Percentiles rank a stretch among this genome's conserved stretches.
phyloP scores from a whole-genome alignment of 2,797 vertebrate genomes.

The Gymnocypris eckloni region DNA sequence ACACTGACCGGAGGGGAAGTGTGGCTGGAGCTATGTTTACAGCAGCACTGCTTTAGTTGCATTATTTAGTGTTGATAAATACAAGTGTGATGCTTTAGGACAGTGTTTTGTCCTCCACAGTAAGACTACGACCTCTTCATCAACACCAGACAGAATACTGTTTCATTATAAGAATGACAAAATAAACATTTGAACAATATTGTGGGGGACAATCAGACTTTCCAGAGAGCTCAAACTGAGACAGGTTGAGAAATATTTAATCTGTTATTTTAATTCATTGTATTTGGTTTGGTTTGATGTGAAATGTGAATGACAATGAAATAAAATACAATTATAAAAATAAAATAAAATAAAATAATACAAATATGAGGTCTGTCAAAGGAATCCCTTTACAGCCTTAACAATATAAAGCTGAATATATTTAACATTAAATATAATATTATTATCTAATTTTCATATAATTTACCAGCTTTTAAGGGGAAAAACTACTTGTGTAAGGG shows the following conservation, averaged over 20 bases:
- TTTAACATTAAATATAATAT: not conserved
- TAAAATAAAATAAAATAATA: not conserved
- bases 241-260: not conserved
- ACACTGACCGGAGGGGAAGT: slow-evolving; percentile 17
- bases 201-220: not conserved
- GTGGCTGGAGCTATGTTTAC: not conserved
- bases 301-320: not conserved
- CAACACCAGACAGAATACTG: not conserved
- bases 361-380: not conserved
- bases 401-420: not conserved
- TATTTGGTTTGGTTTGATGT: not conserved
- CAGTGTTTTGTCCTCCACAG: not conserved
- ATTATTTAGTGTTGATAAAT: not conserved
- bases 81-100: not conserved
- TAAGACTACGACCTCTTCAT: not conserved
- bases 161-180: not conserved
- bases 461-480: not conserved
- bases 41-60: not conserved
- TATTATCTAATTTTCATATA: not conserved
- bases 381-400: not conserved
- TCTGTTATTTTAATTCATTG: not conserved
- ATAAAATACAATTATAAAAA: not conserved
- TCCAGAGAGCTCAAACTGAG: not conserved
- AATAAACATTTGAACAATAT: not conserved
- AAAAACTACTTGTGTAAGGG: not conserved